These are phyloP conservation scores for Synanthedon formicaeformis DNA, from an alignment of 2,888 invertebrate species.

Conservation along the genomic window DNA sequence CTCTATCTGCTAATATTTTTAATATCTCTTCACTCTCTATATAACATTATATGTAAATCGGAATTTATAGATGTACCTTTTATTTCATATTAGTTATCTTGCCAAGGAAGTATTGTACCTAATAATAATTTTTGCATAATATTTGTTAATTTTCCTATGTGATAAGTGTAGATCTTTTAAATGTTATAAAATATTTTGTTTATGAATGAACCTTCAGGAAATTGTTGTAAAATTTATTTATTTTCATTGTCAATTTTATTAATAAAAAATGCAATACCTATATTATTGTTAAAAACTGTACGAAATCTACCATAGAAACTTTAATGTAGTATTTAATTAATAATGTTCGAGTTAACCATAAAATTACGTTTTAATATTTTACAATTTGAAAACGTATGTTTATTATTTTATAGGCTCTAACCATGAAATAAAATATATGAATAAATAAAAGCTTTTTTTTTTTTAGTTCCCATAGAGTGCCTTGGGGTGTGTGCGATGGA, in stretches of 20 bases:
- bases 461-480: background rate
- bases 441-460: constrained; percentile 19
- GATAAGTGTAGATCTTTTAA: constrained; percentile 62
- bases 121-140: constrained; percentile 30
- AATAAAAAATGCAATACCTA: constrained; percentile 15
- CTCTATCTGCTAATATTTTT: constrained; percentile 22
- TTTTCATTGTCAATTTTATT: constrained; percentile 20
- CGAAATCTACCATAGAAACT: constrained; percentile 45
- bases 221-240: constrained; percentile 33
- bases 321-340: constrained; percentile 31
- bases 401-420: constrained; percentile 45
- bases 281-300: constrained; percentile 42
- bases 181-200: constrained; percentile 31
- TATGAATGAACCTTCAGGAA: constrained; percentile 30
- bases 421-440: constrained; percentile 57
- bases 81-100: constrained; percentile 51
- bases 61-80: constrained; percentile 46
- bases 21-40: constrained; percentile 63
- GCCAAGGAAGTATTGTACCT: constrained; percentile 64
- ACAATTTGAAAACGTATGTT: constrained; percentile 47
- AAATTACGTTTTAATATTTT: constrained; percentile 23
- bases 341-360: constrained; percentile 53
- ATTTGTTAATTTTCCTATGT: constrained; percentile 51
- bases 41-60: constrained; percentile 32
- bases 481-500: too few species aligned